These are phyloP conservation scores for Drosophila triauraria DNA, from an alignment of 1,140 invertebrate genomes.

Conservation along the genomic window DNA sequence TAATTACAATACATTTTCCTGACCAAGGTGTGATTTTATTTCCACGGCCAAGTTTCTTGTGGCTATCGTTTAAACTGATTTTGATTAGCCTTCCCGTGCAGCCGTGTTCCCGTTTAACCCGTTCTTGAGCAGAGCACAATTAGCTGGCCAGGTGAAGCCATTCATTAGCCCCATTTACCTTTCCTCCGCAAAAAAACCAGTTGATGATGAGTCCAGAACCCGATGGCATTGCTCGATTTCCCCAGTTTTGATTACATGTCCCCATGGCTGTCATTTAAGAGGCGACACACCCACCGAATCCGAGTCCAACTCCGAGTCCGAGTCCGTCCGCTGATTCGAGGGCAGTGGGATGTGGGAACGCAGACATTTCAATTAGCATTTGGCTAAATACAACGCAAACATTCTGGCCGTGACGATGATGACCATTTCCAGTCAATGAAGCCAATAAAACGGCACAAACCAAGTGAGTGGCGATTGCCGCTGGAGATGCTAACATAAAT, in stretches of 20 bases:
- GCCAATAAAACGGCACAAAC: slow-evolving; percentile 52
- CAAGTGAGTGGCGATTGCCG: slow-evolving; percentile 7
- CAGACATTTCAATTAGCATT: slow-evolving; percentile 67
- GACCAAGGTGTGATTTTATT: slow-evolving; percentile 27
- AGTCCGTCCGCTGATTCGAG: slow-evolving; percentile 4
- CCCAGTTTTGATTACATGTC: slow-evolving; percentile 39
- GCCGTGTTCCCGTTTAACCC: slow-evolving; percentile 19
- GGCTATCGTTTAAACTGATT: slow-evolving; percentile 17
- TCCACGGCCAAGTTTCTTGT: slow-evolving; percentile 9
- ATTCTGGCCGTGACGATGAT: slow-evolving; percentile 45
- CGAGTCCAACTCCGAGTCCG: neutral
- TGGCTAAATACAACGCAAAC: slow-evolving; percentile 56
- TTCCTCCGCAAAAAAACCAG: slow-evolving; percentile 33
- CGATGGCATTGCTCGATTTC: slow-evolving; percentile 47
- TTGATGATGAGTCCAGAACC: slow-evolving; percentile 33
- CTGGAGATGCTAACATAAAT: slow-evolving; percentile 65
- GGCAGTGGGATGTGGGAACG: slow-evolving; percentile 25
- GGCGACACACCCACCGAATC: slow-evolving; percentile 33
- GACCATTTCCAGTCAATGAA: slow-evolving; percentile 53
- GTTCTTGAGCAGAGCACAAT: slow-evolving; percentile 18
- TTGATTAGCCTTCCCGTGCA: slow-evolving; percentile 18
- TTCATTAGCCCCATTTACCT: slow-evolving; percentile 46
- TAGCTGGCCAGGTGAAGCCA: slow-evolving; percentile 18
- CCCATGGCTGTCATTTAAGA: slow-evolving; percentile 35
- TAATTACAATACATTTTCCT: neutral